phyloP scores from a whole-genome alignment of 53 echinoderm and acorn worm genomes.

The Stichopus horrens region DNA sequence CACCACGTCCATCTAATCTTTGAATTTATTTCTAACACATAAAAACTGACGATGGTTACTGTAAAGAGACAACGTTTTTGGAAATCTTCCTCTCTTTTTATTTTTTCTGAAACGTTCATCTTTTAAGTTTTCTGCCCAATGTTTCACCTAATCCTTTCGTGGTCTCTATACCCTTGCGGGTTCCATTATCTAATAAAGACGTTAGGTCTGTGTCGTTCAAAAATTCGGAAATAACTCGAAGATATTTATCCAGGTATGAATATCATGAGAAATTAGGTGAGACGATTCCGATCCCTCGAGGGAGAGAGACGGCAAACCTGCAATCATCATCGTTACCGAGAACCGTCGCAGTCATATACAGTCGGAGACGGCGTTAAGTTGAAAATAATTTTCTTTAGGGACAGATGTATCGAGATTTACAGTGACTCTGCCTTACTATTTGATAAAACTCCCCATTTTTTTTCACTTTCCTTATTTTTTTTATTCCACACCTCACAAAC shows the following conservation, averaged over 20 bases:
- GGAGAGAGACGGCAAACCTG: background rate
- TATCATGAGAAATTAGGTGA: background rate
- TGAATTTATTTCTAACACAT: no score
- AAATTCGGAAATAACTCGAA: background rate
- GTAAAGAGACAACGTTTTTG: no score
- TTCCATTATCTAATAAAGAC: background rate
- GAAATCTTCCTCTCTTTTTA: no score
- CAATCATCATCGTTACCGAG: background rate
- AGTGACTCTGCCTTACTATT: background rate
- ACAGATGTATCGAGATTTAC: background rate
- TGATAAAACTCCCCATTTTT: background rate
- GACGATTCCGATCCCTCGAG: background rate
- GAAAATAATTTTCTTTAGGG: background rate
- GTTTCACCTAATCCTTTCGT: no score
- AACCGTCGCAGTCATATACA: background rate
- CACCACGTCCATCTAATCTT: no score
- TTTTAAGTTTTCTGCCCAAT: no score
- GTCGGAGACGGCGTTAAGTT: background rate
- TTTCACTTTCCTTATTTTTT: background rate
- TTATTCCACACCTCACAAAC: background rate
- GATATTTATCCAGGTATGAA: conserved; percentile 30
- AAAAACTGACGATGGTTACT: no score
- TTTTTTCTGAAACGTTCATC: no score
- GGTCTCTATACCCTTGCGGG: no score
- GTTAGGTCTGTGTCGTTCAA: background rate